Percentiles rank a stretch among this genome's conserved stretches.
phyloP scores from a whole-genome alignment of 2,888 invertebrate species.

The Leptinotarsa haldemani region DNA sequence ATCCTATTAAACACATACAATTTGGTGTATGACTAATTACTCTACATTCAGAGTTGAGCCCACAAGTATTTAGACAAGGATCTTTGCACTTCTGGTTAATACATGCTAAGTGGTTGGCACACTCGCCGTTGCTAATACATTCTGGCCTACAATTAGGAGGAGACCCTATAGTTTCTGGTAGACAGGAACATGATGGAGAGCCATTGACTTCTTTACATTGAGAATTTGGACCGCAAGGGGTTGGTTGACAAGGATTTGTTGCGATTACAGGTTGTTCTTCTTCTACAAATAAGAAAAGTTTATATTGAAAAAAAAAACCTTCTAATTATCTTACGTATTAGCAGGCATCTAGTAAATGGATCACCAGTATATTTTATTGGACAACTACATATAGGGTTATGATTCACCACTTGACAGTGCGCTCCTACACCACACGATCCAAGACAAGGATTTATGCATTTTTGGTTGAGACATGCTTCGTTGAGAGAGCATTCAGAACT shows the following conservation, averaged over 20 bases:
- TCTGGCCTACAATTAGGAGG: slow-evolving; percentile 84
- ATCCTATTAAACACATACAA: slow-evolving; percentile 78
- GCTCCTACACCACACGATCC: slow-evolving; percentile 79
- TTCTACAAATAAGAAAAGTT: slow-evolving; percentile 17
- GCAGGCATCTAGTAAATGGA: slow-evolving; percentile 66
- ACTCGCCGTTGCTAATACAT: slow-evolving; percentile 81
- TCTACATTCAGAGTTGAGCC: slow-evolving; percentile 76
- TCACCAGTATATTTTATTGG: slow-evolving; percentile 69
- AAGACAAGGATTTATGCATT: slow-evolving; percentile 78
- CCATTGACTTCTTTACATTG: slow-evolving; percentile 77
- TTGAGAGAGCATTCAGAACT: slow-evolving; percentile 75
- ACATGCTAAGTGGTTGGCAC: slow-evolving; percentile 77
- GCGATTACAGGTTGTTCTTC: slow-evolving; percentile 58
- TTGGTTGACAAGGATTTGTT: slow-evolving; percentile 79
- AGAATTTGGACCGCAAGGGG: slow-evolving; percentile 83
- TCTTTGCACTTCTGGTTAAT: slow-evolving; percentile 79
- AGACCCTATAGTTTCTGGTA: slow-evolving; percentile 77
- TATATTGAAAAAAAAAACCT: background rate
- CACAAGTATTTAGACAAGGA: slow-evolving; percentile 83
- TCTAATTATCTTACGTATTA: slow-evolving; percentile 48
- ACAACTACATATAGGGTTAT: slow-evolving; percentile 79
- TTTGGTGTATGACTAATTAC: slow-evolving; percentile 81
- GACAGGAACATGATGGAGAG: slow-evolving; percentile 80
- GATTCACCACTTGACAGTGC: slow-evolving; percentile 78
- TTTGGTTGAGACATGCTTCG: slow-evolving; percentile 76